Evolutionary conservation across 2,113 vertebrate genomes (phyloP).

Genomic region (Euleptes europaea): DNA sequence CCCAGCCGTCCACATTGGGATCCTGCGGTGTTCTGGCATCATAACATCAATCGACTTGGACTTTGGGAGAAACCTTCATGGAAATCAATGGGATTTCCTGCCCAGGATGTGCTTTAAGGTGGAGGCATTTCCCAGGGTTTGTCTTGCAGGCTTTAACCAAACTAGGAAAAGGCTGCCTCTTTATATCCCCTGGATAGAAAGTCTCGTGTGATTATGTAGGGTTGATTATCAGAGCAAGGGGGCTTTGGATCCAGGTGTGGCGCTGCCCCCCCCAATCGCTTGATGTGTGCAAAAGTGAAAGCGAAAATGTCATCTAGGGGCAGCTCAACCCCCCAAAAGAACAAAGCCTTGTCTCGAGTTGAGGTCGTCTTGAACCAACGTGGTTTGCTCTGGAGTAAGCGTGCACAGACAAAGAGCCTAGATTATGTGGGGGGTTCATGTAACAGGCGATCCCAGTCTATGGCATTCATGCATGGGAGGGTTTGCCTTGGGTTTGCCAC

Average conservation of each 20-base stretch:
- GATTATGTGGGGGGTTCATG: no score
- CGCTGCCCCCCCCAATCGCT: not conserved
- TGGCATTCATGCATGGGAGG: no score
- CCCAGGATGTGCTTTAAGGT: not conserved
- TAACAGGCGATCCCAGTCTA: no score
- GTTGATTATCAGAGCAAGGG: not conserved
- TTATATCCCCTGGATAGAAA: not conserved
- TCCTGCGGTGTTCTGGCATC: not conserved
- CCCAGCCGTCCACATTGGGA: not conserved
- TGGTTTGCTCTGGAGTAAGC: not conserved
- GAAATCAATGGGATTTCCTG: not conserved
- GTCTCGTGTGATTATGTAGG: not conserved
- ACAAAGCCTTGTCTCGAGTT: not conserved
- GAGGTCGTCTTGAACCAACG: not conserved
- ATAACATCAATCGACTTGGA: not conserved
- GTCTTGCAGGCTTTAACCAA: not conserved
- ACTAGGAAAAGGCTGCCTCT: no score
- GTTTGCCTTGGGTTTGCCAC: no score
- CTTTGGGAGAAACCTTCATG: not conserved
- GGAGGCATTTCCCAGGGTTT: not conserved
- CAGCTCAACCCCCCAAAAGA: not conserved
- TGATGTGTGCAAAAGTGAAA: rapidly evolving
- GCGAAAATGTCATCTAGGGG: rapidly evolving
- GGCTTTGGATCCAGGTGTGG: no score
- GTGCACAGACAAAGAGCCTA: not conserved